phyloP scores from a whole-genome alignment of 2,797 vertebrate genomes.

The Ptychadena robeensis region DNA sequence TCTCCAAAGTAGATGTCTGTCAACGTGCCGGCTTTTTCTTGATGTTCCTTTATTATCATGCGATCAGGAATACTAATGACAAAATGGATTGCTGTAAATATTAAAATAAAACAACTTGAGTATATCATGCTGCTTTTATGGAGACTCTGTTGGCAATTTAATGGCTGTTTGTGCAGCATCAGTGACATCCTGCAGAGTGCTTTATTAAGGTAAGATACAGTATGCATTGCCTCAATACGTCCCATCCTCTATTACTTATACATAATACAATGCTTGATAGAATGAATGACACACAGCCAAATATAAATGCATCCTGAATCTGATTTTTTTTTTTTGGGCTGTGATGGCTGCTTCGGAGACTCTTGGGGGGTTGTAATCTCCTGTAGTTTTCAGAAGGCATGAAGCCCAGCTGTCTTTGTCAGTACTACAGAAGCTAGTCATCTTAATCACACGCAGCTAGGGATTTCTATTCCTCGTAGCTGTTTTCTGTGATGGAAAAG shows the following conservation, averaged over 20 bases:
- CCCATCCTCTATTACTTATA: conserved; percentile 21
- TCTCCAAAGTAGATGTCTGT: neutral
- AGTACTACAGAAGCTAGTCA: conserved; percentile 20
- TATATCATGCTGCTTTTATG: conserved; percentile 24
- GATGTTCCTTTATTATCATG: neutral
- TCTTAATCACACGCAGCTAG: conserved; percentile 43
- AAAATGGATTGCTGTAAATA: conserved; percentile 23
- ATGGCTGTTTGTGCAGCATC: conserved; percentile 47
- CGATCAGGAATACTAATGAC: neutral
- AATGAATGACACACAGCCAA: conserved; percentile 14
- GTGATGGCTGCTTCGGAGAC: neutral
- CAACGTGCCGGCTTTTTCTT: neutral
- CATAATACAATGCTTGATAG: conserved; percentile 19
- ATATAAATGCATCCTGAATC: conserved; percentile 9
- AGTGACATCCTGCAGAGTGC: conserved; percentile 38
- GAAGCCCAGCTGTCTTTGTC: conserved; percentile 21
- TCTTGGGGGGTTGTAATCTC: conserved; percentile 9
- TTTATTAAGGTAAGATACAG: conserved; percentile 38
- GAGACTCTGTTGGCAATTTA: conserved; percentile 41
- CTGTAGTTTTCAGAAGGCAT: conserved; percentile 24
- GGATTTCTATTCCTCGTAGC: conserved; percentile 43
- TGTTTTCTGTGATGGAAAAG: conserved; percentile 39
- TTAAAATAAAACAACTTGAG: conserved; percentile 26
- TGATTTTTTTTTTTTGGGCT: neutral
- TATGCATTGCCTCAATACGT: conserved; percentile 16